phyloP scores from a whole-genome alignment of 2,797 vertebrate genomes.

The Adelosebastes latens region DNA sequence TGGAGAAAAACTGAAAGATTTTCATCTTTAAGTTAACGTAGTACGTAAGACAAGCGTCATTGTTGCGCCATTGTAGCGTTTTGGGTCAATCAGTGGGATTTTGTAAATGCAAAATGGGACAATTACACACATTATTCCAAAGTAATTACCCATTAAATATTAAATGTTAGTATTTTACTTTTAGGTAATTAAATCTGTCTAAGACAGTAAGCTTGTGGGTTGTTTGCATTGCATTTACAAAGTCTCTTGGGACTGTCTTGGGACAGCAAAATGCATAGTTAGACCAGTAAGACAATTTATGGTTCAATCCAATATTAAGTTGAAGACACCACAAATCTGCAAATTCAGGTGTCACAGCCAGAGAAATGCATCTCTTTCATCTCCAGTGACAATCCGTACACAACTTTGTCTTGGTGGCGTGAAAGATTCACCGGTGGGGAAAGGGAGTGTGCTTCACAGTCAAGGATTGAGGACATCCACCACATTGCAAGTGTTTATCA shows the following conservation, averaged over 20 bases:
- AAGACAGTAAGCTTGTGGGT: not conserved
- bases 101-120: not conserved
- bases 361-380: constrained; percentile 20
- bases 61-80: too few relatives aligned
- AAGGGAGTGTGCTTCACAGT: constrained; percentile 26
- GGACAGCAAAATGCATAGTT: not conserved
- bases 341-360: constrained; percentile 1
- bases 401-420: constrained; percentile 25
- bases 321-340: not conserved
- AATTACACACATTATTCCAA: not conserved
- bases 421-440: constrained; percentile 10
- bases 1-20: too few relatives aligned
- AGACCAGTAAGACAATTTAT: not conserved
- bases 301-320: not conserved
- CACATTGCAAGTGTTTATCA: constrained; percentile 66
- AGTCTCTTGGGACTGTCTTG: not conserved
- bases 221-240: not conserved
- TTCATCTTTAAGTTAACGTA: too few relatives aligned
- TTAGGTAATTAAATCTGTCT: not conserved
- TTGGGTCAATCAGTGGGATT: not conserved
- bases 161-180: not conserved
- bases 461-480: constrained; percentile 49
- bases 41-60: not conserved
- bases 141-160: not conserved
- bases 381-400: not conserved